Base-by-base conservation (phyloP, 2,113 vertebrate species). In the Bos indicus region DNA sequence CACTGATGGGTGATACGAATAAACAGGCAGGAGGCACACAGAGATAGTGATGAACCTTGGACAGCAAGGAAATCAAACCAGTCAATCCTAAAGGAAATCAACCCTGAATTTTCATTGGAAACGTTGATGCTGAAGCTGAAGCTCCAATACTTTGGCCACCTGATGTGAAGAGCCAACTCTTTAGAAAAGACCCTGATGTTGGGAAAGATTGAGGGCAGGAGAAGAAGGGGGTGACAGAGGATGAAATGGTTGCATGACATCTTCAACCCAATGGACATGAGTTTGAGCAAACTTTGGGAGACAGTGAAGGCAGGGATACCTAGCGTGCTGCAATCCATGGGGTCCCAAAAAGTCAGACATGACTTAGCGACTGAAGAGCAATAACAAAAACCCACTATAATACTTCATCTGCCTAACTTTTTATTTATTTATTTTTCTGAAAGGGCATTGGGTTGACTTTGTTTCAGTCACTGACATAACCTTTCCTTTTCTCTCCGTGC, bases 401-500 rank as follows among this genome's bases (percentile, higher is more conserved):
- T 40, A 57, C 26, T 46, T 64, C 33, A 48, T 52, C 23, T 21
- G 59, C 25, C 88, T 59, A 56, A 2, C 15, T 33, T 33, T n/a
- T 90, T 25, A 40, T 80, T 30, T 86, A 28, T 93, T 36, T 15
- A 30, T 90, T 26, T 11, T 0, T 7, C 51, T n/a, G 5, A 92
- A 91, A 97, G n/a, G 30, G 33, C 62, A 80, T 87, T 59, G 36
- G 64, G 16, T 91, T 92, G 67, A 77, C 78, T 95, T n/a, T 88
- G n/a, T 80, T 96, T 94, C 67, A 77, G 59, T 64, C 28, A 57
- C 60, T 1, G 12, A 56, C 28, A 80, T 87, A 85, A 94, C 54
- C 80, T 98, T 98, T 95, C 62, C 80, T 82, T 96, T 96, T 95
- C 59, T 95, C 81, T 88, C 54, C 1, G 1, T 90, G 56, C 64